A percentile compares a stretch with the other conserved stretches of the same genome.
phyloP scores from a whole-genome alignment of 2,888 invertebrate genomes.

The Seira musarum region DNA sequence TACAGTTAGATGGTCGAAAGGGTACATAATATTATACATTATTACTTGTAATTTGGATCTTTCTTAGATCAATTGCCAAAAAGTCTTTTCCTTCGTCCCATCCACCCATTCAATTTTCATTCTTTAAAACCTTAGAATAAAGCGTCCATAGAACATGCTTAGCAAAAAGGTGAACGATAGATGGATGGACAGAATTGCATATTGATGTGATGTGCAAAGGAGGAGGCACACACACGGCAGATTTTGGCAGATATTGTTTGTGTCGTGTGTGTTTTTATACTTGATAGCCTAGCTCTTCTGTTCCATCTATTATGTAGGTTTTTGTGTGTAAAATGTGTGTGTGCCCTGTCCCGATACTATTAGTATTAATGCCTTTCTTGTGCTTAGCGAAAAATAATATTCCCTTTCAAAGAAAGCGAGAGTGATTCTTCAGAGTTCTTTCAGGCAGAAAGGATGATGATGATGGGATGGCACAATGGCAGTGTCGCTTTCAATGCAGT shows the following conservation, averaged over 20 bases:
- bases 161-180: no score
- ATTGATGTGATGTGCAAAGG: background rate
- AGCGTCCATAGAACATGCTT: no score
- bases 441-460: background rate
- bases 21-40: no score
- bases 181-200: no score
- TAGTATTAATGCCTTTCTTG: constrained; percentile 1
- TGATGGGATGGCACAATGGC: background rate
- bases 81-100: no score
- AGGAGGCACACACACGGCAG: background rate
- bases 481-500: background rate
- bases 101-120: no score
- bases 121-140: no score
- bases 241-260: constrained; percentile 1
- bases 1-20: background rate
- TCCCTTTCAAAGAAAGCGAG: constrained; percentile 15
- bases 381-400: background rate
- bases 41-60: background rate
- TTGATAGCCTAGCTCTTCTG: background rate
- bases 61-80: background rate
- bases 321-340: background rate
- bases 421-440: background rate
- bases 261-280: background rate
- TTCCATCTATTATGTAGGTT: background rate
- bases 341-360: constrained; percentile 10